phyloP scores from a whole-genome alignment of 2,797 vertebrate species.

The Neostethus bicornis region DNA sequence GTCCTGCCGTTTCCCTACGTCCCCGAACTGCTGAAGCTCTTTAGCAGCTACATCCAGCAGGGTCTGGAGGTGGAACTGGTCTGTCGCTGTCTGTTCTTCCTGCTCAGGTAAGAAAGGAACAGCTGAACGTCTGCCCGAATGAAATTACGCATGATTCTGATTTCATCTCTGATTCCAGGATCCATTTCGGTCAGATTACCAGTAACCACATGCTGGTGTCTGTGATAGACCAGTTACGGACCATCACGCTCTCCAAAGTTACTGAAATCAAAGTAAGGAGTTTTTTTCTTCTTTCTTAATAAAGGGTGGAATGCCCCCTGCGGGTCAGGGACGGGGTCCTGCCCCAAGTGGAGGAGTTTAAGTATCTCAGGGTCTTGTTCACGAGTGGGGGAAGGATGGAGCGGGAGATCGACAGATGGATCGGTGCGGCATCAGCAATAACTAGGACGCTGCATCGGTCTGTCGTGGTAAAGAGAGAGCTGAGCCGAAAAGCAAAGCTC shows the following conservation, averaged over 20 bases:
- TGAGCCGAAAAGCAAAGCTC: too few relatives aligned
- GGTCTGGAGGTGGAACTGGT: slow-evolving; percentile 89
- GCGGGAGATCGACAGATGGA: too few relatives aligned
- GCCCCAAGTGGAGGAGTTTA: too few relatives aligned
- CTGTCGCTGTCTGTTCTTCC: slow-evolving; percentile 93
- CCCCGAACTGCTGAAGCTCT: slow-evolving; percentile 88
- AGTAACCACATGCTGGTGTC: slow-evolving; percentile 92
- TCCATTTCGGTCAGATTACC: slow-evolving; percentile 95
- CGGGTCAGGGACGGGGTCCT: too few relatives aligned
- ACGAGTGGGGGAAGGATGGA: too few relatives aligned
- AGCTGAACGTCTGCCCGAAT: too few relatives aligned
- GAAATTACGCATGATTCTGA: too few relatives aligned
- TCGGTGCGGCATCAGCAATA: too few relatives aligned
- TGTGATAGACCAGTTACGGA: slow-evolving; percentile 89
- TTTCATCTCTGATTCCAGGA: slow-evolving; percentile 73
- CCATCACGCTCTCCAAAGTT: slow-evolving; percentile 90
- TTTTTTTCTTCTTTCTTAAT: background rate
- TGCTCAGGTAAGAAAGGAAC: slow-evolving; percentile 84
- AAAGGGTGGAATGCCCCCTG: too few relatives aligned
- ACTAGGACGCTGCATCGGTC: too few relatives aligned
- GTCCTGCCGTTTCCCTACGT: slow-evolving; percentile 93
- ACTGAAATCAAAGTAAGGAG: slow-evolving; percentile 85
- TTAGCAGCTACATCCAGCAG: slow-evolving; percentile 84
- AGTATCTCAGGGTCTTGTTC: too few relatives aligned
- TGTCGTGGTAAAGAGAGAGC: too few relatives aligned